Evolutionary conservation across 2,113 vertebrate species (phyloP).

Genomic region (Oncorhynchus mykiss): DNA sequence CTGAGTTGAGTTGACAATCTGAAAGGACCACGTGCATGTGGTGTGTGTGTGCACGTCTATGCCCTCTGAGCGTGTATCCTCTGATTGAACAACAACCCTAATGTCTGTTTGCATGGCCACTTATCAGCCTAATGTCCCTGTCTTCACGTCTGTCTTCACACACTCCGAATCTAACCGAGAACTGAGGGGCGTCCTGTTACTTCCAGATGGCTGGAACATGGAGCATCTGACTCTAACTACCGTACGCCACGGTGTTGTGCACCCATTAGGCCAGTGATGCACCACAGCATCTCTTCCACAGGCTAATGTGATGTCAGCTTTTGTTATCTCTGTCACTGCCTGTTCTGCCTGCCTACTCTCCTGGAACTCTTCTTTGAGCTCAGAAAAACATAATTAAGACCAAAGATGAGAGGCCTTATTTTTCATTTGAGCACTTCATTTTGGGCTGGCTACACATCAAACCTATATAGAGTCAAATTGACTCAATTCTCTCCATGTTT

Average conservation of each 20-base stretch:
- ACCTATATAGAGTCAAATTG: slow-evolving; percentile 71
- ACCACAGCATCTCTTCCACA: slow-evolving; percentile 13
- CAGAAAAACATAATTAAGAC: slow-evolving; percentile 58
- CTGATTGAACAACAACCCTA: neutral
- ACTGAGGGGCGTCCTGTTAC: slow-evolving; percentile 27
- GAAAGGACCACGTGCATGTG: neutral
- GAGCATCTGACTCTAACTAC: slow-evolving; percentile 17
- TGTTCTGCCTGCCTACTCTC: slow-evolving; percentile 33
- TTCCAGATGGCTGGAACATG: slow-evolving; percentile 29
- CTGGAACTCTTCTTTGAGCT: slow-evolving; percentile 41
- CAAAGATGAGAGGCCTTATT: slow-evolving; percentile 49
- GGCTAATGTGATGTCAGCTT: slow-evolving; percentile 54
- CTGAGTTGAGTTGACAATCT: neutral
- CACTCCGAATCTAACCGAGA: slow-evolving; percentile 21
- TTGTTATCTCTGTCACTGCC: slow-evolving; percentile 14
- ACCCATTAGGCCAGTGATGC: neutral
- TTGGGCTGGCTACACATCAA: slow-evolving; percentile 48
- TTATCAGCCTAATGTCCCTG: slow-evolving; percentile 50
- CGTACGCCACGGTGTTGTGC: too few species aligned
- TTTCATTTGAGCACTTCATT: slow-evolving; percentile 56
- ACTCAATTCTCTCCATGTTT: slow-evolving; percentile 73
- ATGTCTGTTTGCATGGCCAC: slow-evolving; percentile 35
- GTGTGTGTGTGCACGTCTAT: neutral
- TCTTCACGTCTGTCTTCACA: slow-evolving; percentile 11
- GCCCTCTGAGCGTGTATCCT: neutral